These are phyloP conservation scores for Synergus umbraculus DNA, from an alignment of 2,888 invertebrate genomes.

Conservation along the genomic window DNA sequence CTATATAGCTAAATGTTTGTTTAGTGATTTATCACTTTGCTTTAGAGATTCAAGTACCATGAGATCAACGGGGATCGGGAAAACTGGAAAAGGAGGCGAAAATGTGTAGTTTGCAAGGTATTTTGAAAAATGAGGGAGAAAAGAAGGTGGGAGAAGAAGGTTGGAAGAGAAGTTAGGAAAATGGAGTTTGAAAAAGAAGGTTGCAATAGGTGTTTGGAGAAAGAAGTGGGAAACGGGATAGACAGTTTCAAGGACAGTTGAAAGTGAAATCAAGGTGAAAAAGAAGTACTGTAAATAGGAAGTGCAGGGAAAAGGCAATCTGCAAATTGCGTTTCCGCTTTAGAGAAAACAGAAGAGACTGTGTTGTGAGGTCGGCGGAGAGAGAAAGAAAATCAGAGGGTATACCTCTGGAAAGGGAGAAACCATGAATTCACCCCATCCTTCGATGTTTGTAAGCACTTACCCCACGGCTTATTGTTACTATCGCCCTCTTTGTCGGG, in stretches of 20 bases:
- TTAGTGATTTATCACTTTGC: too few species aligned
- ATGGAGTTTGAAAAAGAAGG: too few species aligned
- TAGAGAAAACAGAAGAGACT: background rate
- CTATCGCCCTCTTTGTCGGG: constrained; percentile 69
- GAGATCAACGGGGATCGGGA: too few species aligned
- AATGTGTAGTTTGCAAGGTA: too few species aligned
- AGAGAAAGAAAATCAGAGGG: constrained; percentile 26
- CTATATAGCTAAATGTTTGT: too few species aligned
- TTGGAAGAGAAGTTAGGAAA: too few species aligned
- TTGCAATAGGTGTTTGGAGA: too few species aligned
- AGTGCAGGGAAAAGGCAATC: constrained; percentile 8
- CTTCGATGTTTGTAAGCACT: constrained; percentile 69
- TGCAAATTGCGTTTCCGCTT: constrained; percentile 20
- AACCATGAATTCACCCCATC: constrained; percentile 51
- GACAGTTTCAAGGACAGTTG: background rate
- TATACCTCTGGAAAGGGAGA: constrained; percentile 42
- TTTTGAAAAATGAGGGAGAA: too few species aligned
- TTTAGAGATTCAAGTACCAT: too few species aligned
- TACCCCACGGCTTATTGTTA: constrained; percentile 70
- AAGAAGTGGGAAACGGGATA: too few species aligned
- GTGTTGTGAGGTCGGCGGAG: constrained; percentile 7
- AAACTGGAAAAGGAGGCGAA: too few species aligned
- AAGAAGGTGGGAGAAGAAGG: too few species aligned
- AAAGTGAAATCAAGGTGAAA: constrained; percentile 27
- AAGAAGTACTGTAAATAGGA: background rate